phyloP scores from a whole-genome alignment of 1,140 invertebrate genomes.

The Zophobas atratus region DNA sequence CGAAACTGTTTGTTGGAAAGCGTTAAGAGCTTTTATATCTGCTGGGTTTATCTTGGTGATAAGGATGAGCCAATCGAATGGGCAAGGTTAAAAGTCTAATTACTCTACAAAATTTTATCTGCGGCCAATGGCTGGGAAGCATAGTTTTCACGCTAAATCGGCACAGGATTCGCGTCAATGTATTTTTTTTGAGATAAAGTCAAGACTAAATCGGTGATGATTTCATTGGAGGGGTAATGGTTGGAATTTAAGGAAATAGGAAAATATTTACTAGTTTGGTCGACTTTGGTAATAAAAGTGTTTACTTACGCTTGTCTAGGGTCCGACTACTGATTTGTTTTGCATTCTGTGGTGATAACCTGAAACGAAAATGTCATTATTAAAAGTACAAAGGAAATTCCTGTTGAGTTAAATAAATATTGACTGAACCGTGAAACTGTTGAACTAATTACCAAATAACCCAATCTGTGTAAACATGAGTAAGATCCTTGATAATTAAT shows the following conservation, averaged over 20 bases:
- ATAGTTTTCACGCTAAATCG: conserved; percentile 12
- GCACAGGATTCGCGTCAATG: conserved; percentile 23
- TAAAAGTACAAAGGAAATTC: neutral
- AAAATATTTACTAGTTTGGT: conserved; percentile 1
- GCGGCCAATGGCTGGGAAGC: neutral
- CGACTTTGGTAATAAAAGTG: conserved; percentile 4
- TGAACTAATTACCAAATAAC: conserved; percentile 3
- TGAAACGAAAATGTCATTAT: conserved; percentile 11
- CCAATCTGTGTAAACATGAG: neutral
- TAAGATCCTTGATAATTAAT: neutral
- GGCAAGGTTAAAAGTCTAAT: conserved; percentile 41
- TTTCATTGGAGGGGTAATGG: neutral
- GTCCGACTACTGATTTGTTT: conserved; percentile 17
- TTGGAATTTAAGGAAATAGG: neutral
- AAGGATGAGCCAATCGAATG: conserved; percentile 22
- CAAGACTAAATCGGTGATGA: conserved; percentile 8
- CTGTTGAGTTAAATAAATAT: conserved; percentile 22
- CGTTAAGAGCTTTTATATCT: conserved; percentile 4
- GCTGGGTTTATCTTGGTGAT: conserved; percentile 1
- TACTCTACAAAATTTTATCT: conserved; percentile 1
- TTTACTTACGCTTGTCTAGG: conserved; percentile 18
- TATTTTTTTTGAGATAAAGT: conserved; percentile 17
- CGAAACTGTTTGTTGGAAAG: neutral
- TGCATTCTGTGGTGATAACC: conserved; percentile 27
- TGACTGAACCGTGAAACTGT: conserved; percentile 1